These are phyloP conservation scores for Tenthredo mesomela DNA, from an alignment of 2,888 invertebrate genomes.

Conservation along the genomic window DNA sequence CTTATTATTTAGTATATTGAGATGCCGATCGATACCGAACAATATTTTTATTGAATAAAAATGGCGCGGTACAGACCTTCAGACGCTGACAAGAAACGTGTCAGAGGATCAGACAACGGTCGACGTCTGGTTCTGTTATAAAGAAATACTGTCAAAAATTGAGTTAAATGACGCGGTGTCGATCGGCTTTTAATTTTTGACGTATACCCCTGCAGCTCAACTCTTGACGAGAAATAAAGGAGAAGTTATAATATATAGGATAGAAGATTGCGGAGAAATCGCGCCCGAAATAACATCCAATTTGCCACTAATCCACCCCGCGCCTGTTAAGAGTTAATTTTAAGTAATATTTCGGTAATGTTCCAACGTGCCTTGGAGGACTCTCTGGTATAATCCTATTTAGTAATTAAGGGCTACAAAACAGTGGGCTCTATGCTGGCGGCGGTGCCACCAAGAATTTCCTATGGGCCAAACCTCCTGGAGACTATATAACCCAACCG, in stretches of 20 bases:
- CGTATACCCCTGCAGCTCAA: not conserved
- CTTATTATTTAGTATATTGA: not conserved
- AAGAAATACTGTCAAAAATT: not conserved
- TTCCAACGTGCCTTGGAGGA: slow-evolving; percentile 8
- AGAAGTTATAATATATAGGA: not conserved
- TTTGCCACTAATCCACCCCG: slow-evolving; percentile 25
- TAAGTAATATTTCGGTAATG: slow-evolving; percentile 48
- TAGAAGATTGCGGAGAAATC: slow-evolving; percentile 30
- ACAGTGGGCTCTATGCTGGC: slow-evolving; percentile 40
- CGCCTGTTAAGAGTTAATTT: slow-evolving; percentile 48
- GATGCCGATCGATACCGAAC: slow-evolving; percentile 17
- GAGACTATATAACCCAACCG: slow-evolving; percentile 34
- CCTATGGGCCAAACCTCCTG: slow-evolving; percentile 28
- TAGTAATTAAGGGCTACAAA: slow-evolving; percentile 57
- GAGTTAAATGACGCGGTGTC: slow-evolving; percentile 29
- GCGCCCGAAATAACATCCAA: slow-evolving; percentile 21
- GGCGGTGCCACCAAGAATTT: slow-evolving; percentile 54
- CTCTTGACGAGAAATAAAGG: slow-evolving; percentile 1
- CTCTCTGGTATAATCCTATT: slow-evolving; percentile 47
- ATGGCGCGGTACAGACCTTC: not conserved
- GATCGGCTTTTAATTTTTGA: slow-evolving; percentile 43
- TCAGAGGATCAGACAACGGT: slow-evolving; percentile 24
- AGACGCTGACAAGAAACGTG: slow-evolving; percentile 6
- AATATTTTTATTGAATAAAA: slow-evolving; percentile 1
- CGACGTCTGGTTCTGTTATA: not conserved